Evolutionary conservation across 1,140 invertebrate genomes (phyloP), one percentile per base, ranked within the genome.

Genomic region (Penaeus indicus): DNA sequence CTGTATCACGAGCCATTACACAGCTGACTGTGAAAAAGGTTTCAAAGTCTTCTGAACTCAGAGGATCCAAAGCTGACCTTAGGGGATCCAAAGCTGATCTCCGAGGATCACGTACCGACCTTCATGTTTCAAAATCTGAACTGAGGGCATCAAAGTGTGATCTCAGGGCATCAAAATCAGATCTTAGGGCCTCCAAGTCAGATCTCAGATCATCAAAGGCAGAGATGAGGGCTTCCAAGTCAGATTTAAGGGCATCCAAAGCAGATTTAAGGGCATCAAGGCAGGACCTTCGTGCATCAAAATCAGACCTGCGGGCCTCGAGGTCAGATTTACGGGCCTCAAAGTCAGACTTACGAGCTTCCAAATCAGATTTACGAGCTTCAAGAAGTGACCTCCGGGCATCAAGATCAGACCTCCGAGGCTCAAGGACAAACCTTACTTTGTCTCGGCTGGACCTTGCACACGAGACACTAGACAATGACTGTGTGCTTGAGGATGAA

Each of bases 381-480:
- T 78, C 79, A 25, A 82, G 54, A 42, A 60, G 21, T 42, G 89
- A 86, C 32, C 75, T 84, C 47, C 62, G 82, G 27, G 67, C 64
- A 61, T 86, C 85, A 27, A 27, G 32, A 32, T 67, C 84, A 78
- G 84, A 85, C 47, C 79, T 86, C 25, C 67, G 85, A 27, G 77
- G 79, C 60, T 78, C 85, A n/a, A 86, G 84, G 67, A 83, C 82
- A 27, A 89, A 91, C 79, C 88, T 91, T 54, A 89, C 90, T 42
- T 69, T 91, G 22, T 91, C 90, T 47, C 77, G 90, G 63, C 77
- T 90, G n/a, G 90, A 91, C 27, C 63, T 91, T 42, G 86, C 90
- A 16, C 90, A 89, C 27, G 90, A 91, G 64, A 88, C 89, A 10
- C 72, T 91, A 18, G 89, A 90, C 60, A 72, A 90, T 47, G 86